Evolutionary conservation across 2,797 vertebrate species (phyloP).

Genomic region (Bucorvus abyssinicus): DNA sequence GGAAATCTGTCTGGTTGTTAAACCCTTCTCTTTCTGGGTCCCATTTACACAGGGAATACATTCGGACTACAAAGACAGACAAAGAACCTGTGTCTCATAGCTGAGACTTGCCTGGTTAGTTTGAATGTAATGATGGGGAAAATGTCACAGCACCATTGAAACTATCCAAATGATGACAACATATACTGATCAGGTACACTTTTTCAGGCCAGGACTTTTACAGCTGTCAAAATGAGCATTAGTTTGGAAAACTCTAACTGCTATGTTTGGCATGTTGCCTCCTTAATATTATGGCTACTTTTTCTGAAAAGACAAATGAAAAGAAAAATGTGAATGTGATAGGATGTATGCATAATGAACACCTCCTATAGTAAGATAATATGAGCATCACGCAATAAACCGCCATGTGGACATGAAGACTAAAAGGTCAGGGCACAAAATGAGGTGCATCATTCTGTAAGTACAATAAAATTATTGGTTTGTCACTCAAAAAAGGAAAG

Average conservation of each 20-base stretch:
- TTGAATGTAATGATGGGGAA: background rate
- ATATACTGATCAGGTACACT: background rate
- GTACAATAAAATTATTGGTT: background rate
- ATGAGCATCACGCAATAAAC: background rate
- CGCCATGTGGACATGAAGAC: background rate
- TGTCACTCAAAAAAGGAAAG: background rate
- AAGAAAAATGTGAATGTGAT: background rate
- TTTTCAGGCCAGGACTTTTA: background rate
- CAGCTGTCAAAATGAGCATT: background rate
- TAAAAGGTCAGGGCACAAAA: background rate
- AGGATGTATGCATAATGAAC: background rate
- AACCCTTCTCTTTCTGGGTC: background rate
- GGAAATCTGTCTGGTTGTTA: background rate
- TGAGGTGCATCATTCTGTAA: background rate
- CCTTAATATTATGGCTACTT: background rate
- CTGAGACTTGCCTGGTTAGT: background rate
- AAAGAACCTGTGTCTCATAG: background rate
- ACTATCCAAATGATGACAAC: background rate
- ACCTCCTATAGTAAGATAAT: background rate
- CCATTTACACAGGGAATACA: background rate
- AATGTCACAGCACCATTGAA: background rate
- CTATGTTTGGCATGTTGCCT: background rate
- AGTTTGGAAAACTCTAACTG: background rate
- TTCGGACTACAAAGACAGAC: background rate
- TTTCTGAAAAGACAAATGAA: background rate